Conservation (phyloP, 2,797 vertebrate species). For the Pitangus sulphuratus region DNA sequence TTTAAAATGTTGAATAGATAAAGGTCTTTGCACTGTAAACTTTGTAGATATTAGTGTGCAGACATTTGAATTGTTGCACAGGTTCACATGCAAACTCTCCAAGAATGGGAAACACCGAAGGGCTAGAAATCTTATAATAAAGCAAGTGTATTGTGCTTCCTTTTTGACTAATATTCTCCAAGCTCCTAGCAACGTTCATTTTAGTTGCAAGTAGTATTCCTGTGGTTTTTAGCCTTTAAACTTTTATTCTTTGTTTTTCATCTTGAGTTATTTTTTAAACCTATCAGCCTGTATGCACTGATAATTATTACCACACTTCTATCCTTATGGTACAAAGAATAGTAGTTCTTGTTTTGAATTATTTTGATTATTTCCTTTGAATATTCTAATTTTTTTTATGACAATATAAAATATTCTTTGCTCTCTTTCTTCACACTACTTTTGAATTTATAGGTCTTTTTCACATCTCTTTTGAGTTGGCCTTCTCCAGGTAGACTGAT, state of each 20-base stretch:
- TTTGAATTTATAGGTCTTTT: neutral
- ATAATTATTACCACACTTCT: neutral
- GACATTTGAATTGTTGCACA: neutral
- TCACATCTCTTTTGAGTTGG: neutral
- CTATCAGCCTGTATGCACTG: neutral
- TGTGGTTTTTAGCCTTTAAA: neutral
- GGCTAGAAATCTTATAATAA: neutral
- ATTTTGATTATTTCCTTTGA: neutral
- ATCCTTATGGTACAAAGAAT: neutral
- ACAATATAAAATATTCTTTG: neutral
- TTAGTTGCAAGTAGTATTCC: neutral
- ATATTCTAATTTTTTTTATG: neutral
- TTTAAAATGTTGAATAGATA: neutral
- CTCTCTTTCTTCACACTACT: neutral
- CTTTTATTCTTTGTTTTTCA: neutral
- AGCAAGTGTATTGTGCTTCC: neutral
- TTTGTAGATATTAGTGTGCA: neutral
- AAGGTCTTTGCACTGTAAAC: neutral
- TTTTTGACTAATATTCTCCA: neutral
- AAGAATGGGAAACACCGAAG: neutral
- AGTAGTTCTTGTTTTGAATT: neutral
- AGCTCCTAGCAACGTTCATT: neutral
- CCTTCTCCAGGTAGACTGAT: neutral
- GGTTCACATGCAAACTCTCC: neutral
- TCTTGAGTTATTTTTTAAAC: neutral